Conservation (phyloP, 2,888 invertebrate genomes). For the Himalopsyche japonica region DNA sequence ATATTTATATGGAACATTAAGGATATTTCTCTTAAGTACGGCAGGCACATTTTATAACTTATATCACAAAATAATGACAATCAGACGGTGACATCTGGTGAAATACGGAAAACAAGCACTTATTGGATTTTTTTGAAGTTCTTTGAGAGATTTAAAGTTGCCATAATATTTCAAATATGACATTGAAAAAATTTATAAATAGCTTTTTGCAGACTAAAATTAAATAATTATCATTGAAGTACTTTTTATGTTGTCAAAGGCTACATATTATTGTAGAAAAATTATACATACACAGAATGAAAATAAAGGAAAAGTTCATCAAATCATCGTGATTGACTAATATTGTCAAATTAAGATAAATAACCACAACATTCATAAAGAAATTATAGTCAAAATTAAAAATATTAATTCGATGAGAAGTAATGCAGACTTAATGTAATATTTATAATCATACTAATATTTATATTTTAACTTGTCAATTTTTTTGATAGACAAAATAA, state of each 20-base stretch:
- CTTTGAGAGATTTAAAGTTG: no score
- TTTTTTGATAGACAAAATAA: neutral
- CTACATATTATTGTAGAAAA: no score
- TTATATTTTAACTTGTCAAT: slow-evolving; percentile 2
- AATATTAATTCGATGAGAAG: neutral
- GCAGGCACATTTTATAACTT: neutral
- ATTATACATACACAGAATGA: no score
- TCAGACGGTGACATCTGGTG: neutral
- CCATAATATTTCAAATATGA: no score
- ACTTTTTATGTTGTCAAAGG: no score
- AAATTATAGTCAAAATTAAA: neutral
- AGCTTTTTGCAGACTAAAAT: no score
- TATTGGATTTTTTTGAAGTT: no score
- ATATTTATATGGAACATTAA: neutral
- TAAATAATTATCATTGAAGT: no score
- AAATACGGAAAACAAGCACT: neutral
- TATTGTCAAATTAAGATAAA: no score
- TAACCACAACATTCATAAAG: neutral
- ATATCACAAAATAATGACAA: neutral
- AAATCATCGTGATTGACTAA: no score
- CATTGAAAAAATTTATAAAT: no score
- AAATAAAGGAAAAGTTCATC: no score
- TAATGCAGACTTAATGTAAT: neutral
- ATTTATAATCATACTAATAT: neutral
- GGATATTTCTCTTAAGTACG: neutral